Evolutionary conservation across 2,797 vertebrate genomes (phyloP).

Genomic region (Syndactyla subalaris): DNA sequence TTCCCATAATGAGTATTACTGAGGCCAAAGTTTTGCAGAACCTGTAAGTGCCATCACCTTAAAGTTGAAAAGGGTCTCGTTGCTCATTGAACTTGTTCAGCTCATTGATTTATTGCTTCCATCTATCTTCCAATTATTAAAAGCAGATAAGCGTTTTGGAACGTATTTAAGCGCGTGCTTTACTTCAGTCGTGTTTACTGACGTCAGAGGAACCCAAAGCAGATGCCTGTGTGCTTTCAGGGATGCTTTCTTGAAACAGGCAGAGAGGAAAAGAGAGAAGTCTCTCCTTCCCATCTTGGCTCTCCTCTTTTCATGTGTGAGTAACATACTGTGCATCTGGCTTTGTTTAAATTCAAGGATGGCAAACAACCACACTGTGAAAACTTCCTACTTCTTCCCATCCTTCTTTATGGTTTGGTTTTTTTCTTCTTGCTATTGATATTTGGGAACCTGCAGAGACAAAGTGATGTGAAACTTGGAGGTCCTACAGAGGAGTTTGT

Average conservation of each 20-base stretch:
- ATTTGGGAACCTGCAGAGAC: constrained; percentile 38
- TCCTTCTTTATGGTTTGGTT: neutral
- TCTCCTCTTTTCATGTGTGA: constrained; percentile 31
- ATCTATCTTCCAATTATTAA: constrained; percentile 29
- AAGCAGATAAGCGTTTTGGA: constrained; percentile 26
- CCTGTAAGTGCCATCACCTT: neutral
- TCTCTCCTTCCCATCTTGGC: neutral
- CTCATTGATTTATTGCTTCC: neutral
- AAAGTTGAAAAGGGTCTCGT: neutral
- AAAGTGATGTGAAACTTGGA: neutral
- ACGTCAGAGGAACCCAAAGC: constrained; percentile 14
- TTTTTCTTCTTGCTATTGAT: constrained; percentile 13
- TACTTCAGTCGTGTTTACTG: constrained; percentile 24
- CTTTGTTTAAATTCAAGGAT: constrained; percentile 41
- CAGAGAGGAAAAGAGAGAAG: neutral
- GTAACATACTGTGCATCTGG: neutral
- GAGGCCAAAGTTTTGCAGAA: neutral
- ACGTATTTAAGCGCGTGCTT: neutral
- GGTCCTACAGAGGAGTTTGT: neutral
- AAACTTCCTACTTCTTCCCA: constrained; percentile 31
- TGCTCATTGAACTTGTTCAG: neutral
- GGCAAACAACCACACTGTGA: neutral
- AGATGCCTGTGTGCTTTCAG: constrained; percentile 25
- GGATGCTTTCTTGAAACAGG: neutral
- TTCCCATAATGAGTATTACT: neutral